Base-by-base conservation (phyloP, 2,113 vertebrate genomes). In the Oreocharis arfaki region DNA sequence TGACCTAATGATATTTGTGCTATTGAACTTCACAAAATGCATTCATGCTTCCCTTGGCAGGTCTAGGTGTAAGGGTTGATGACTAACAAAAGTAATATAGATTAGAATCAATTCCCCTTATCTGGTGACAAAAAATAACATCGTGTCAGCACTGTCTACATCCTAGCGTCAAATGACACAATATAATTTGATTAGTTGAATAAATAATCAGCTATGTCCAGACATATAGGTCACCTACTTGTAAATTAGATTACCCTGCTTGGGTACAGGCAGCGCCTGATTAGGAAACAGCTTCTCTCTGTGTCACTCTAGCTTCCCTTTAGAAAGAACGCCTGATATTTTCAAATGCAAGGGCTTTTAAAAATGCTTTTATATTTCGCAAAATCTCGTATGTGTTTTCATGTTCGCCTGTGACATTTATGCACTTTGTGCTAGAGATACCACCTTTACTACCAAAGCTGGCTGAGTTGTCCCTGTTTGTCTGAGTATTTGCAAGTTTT, bases 181-280 rank as follows among this genome's bases (percentile, higher is more conserved):
- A 74, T 80, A 79, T 93, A 93, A 93, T 80, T 95, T 97, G 96
- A 95, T 96, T 89, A 97, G 94, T 82, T 94, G 95, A 97, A 96
- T 97, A 94, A 97, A 95, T 95, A 95, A 96, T 92, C 93, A 87
- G 89, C 47, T 95, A 67, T 79, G 87, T 60, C 88, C 88, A 96
- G 92, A 89, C 71, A 60, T 87, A 90, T 90, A 97, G 97, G 95
- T 96, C 87, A 94, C 95, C 96, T 92, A 88, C 84, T 93, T 93
- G 92, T 84, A 96, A 92, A 97, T 84, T 87, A 81, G 77, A 88
- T 93, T 92, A 95, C 52, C 47, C 57, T 94, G 90, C 92, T 90
- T 93, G 77, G 70, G 91, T 77, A 82, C 75, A 74, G 78, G 74
- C 91, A 73, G 90, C 89, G 75, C 63, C 65, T 93, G 84, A 95